Base-by-base conservation (phyloP, 37 sponge, comb jelly and placozoan genomes). In the Dysidea cf. avara region DNA sequence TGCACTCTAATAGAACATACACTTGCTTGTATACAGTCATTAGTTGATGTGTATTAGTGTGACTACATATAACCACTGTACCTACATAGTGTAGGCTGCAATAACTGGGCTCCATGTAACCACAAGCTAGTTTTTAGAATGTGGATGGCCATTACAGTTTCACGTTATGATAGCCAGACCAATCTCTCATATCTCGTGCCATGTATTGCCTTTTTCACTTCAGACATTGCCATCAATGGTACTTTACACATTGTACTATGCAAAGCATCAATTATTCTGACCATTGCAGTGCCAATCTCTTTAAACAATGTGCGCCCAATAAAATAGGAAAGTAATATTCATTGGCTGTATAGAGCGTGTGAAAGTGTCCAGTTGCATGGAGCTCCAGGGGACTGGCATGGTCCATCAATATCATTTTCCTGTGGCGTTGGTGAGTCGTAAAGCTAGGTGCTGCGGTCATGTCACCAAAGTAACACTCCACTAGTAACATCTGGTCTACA, bases 301-400 rank as follows among this genome's bases (percentile, higher is more conserved):
- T 78, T 88, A 56, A 96, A 89, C 39, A 96, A 54, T n/a, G n/a
- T 30, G 84, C 96, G 18, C 96, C 96, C 14, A 92, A 30, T 0
- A 96, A 77, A 0, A 96, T 74, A 7, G 96, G 93, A 0, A 92
- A 11, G 55, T 53, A 37, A 83, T 76, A 2, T 35, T 29, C 25
- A 86, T 62, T 30, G 86, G 83, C 18, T 46, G 21, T 11, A 86
- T 74, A 53, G 37, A 35, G 21, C 53, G 32, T 2, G 83, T 28
- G 5, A 86, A 30, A 2, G 24, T 17, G 25, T 74, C 66, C 58
- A 95, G 39, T 49, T 72, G 56, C 72, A 68, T 31, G 71, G 38
- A 96, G 54, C 80, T 71, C 83, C 86, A 96, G n/a, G 0, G 92
- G 93, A 61, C 93, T 93, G 25, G 84, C 58, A 46, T 90, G 92